Base-by-base conservation (phyloP, 1,140 invertebrate genomes). In the Drosophila oshimai region DNA sequence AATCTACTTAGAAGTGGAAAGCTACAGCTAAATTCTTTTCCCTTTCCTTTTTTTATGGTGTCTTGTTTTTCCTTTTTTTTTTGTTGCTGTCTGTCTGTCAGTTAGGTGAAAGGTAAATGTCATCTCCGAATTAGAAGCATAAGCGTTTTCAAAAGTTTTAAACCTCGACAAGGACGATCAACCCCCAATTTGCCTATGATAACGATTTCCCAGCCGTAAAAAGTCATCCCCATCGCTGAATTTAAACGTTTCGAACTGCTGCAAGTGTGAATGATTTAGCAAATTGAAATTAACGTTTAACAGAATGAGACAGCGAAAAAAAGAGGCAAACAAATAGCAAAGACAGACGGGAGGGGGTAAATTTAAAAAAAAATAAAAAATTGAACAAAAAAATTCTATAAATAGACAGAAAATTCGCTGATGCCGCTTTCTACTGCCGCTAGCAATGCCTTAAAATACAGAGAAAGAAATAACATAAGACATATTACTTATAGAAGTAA, bases 321-420 rank as follows among this genome's bases (percentile, higher is more conserved):
- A 22, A 29, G n/a, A 22, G 9, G 42, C 44, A 47, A 31, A 33
- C 26, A 67, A 47, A 64, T 39, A 44, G 10, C 26, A 15, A 54
- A 34, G 18, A 33, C 12, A 20, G 31, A 28, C 2, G 6, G 15
- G 24, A 37, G 20, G 33, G 26, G 37, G 33, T 18, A 39, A 58
- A 18, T 22, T 7, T 18, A 12, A 45, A 34, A 42, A 41, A 10
- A 54, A 31, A 29, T 1, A 26, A 55, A 62, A 50, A 33, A 49
- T 57, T 49, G 20, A 60, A 34, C 65, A 71, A 81, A 79, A 79
- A 65, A 51, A 44, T 54, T 39, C 60, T 81, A 80, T 81, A 76
- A 80, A 81, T 79, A 79, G 49, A 64, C 36, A 37, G 41, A 18
- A 22, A 62, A 47, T 39, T 62, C 9, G 17, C n/a, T 7, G 17